Evolutionary conservation across 2,113 vertebrate species (phyloP), one percentile per base, ranked within the genome.

Genomic region (Hippocampus guttulatus): DNA sequence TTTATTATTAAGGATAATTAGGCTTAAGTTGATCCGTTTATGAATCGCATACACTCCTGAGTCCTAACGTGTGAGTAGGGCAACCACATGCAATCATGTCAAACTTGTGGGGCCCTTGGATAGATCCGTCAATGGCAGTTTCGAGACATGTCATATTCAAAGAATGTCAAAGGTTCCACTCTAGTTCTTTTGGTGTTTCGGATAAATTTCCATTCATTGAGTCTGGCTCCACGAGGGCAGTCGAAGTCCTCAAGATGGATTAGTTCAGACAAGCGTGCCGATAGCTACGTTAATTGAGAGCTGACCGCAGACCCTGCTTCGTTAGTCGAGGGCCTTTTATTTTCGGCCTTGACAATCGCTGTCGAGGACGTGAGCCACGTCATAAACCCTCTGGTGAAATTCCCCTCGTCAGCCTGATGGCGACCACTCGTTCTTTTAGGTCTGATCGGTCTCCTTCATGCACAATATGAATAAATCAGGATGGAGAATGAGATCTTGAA

Each of bases 351-450:
- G 52, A 55, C 21, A 78, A 67, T 80, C 80, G 70, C 86, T 81
- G 82, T 41, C 90, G 88, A 85, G 71, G 84, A 91, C 78, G 73
- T 81, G 2, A 25, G 60, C 76, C 88, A 83, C 76, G 74, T 84
- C 81, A 83, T 84, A 85, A 84, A 74, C 71, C 69, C 60, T 0
- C 0, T 57, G 64, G 67, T 85, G 77, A 69, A 87, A 84, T 71
- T 75, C 54, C 38, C 45, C 20, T 10, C 65, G 75, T 66, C 79
- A 64, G 60, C 40, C 33, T 75, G 75, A 82, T 79, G 76, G 70
- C 70, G 70, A 81, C 73, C 72, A 38, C 60, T 54, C 71, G 33
- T 71, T 76, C 64, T 70, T 76, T 77, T 71, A 67, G 54, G 74
- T 54, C 63, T 43, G 61, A 57, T 81, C 63, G 67, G 67, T 64